Evolutionary conservation across 2,797 vertebrate species (phyloP).

Genomic region (Phyllotis vaccarum): DNA sequence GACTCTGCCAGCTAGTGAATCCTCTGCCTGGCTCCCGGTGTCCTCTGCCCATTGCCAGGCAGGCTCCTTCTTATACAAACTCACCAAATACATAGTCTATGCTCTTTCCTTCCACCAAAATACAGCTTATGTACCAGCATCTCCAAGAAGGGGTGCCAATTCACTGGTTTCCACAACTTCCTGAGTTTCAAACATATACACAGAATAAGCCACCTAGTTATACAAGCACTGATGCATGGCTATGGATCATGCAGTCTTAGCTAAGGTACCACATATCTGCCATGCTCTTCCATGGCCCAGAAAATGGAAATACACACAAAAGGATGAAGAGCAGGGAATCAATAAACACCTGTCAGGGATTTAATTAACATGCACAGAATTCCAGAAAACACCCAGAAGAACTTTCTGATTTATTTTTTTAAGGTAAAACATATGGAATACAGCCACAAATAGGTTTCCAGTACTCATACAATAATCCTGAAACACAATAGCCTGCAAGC

Average conservation of each 20-base stretch:
- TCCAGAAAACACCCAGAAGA: not conserved
- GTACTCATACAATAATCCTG: not conserved
- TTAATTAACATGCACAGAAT: not conserved
- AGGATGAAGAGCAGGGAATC: not conserved
- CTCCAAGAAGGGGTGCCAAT: not conserved
- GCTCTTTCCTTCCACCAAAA: not conserved
- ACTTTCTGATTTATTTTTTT: constrained; percentile 1
- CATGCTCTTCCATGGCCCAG: not conserved
- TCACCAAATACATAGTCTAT: not conserved
- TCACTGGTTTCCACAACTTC: not conserved
- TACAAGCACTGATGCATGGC: not conserved
- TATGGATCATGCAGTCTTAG: not conserved
- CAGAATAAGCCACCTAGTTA: not conserved
- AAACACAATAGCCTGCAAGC: not conserved
- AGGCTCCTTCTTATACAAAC: not conserved
- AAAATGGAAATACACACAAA: not conserved
- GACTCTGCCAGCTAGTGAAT: not conserved
- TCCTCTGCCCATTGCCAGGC: not conserved
- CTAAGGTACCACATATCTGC: not conserved
- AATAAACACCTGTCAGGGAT: not conserved
- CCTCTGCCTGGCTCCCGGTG: not conserved
- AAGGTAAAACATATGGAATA: not conserved
- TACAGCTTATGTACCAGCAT: not conserved
- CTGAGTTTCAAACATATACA: not conserved
- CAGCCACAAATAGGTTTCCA: not conserved